A percentile compares a stretch with the other conserved stretches of the same genome.
Conservation (phyloP, 2,797 vertebrate species). For the Syngnathus rostellatus region DNA sequence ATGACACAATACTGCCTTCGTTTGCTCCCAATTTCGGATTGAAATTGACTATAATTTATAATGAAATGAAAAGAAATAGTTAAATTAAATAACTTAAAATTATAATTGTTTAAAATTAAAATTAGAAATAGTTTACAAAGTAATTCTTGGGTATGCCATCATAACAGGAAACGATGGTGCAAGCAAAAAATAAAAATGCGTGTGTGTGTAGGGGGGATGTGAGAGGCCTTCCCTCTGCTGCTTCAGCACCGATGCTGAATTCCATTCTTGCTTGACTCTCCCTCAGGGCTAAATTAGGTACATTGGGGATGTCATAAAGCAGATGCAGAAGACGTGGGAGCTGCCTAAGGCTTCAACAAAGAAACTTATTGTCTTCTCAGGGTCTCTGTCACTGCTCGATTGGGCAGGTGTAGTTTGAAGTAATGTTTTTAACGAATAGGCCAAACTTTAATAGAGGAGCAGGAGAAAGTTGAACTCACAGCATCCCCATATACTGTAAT, state of each 20-base stretch:
- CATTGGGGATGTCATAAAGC: background rate
- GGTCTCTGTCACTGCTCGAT: background rate
- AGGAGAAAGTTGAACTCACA: conserved; percentile 19
- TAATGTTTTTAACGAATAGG: conserved; percentile 33
- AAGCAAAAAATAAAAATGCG: background rate
- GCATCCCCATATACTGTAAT: conserved; percentile 26
- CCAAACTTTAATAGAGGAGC: conserved; percentile 22
- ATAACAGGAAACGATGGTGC: background rate
- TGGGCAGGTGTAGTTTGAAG: conserved; percentile 20
- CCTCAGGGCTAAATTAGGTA: conserved; percentile 6
- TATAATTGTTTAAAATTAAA: background rate
- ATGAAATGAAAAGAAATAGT: too few relatives aligned
- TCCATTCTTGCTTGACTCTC: conserved; percentile 4
- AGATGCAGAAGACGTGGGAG: background rate
- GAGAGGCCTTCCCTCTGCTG: background rate
- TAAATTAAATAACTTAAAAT: too few relatives aligned
- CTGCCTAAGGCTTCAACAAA: conserved; percentile 10
- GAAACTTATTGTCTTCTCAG: conserved; percentile 11
- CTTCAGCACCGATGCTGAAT: conserved; percentile 20
- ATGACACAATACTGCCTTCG: too few relatives aligned
- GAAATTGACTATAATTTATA: too few relatives aligned
- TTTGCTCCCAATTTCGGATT: too few relatives aligned
- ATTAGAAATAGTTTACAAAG: background rate
- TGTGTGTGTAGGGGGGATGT: too few relatives aligned
- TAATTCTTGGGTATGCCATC: background rate